phyloP scores from a whole-genome alignment of 2,797 vertebrate species.

The Bovichtus variegatus region DNA sequence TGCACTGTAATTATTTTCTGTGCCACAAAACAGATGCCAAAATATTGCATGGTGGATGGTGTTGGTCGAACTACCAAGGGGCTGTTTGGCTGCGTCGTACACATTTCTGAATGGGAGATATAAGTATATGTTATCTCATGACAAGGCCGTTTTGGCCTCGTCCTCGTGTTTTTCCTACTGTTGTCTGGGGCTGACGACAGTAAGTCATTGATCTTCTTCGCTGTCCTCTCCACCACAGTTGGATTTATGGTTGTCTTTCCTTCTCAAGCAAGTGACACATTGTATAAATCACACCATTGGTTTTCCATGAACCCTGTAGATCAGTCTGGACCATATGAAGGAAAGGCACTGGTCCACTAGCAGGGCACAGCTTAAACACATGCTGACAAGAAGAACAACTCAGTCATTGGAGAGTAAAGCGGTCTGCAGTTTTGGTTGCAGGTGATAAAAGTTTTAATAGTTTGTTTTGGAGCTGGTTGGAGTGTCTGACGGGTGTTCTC shows the following conservation, averaged over 20 bases:
- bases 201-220: conserved; percentile 61
- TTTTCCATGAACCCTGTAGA: conserved; percentile 57
- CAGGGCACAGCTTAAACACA: conserved; percentile 32
- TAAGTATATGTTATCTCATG: conserved; percentile 58
- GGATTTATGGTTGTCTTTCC: conserved; percentile 51
- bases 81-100: conserved; percentile 27
- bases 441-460: conserved; percentile 77
- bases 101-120: conserved; percentile 39
- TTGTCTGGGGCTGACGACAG: conserved; percentile 40
- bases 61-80: conserved; percentile 39
- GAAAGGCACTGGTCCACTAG: conserved; percentile 30
- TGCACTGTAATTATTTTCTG: conserved; percentile 73
- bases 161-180: conserved; percentile 44
- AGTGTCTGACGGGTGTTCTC: conserved; percentile 50
- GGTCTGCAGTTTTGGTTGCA: conserved; percentile 46
- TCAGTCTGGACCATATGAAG: conserved; percentile 28
- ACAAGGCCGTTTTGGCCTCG: conserved; percentile 32
- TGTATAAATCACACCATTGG: conserved; percentile 51
- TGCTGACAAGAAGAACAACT: conserved; percentile 20
- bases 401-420: conserved; percentile 32
- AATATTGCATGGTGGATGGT: conserved; percentile 51
- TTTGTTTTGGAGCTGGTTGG: conserved; percentile 72
- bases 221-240: conserved; percentile 32
- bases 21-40: conserved; percentile 66
- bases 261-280: conserved; percentile 46